A percentile compares a stretch with the other conserved stretches of the same genome.
These are phyloP conservation scores for Helicoverpa armigera DNA, from an alignment of 1,140 invertebrate genomes.

Conservation along the genomic window DNA sequence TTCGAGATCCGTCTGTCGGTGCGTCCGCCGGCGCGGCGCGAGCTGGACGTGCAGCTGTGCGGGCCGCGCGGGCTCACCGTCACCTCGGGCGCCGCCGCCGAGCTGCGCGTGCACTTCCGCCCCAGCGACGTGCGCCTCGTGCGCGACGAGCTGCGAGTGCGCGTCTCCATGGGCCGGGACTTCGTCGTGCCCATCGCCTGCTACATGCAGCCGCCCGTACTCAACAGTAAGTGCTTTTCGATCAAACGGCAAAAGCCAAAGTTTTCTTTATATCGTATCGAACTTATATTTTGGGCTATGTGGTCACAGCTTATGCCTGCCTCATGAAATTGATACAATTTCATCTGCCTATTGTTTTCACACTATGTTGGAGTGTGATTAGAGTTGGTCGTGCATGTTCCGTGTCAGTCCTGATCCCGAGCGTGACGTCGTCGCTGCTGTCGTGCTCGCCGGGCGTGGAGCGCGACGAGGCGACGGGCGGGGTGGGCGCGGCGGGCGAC, in stretches of 20 bases:
- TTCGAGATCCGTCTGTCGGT: conserved; percentile 51
- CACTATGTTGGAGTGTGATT: not conserved
- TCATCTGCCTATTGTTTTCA: too few relatives aligned
- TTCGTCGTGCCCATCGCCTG: conserved; percentile 64
- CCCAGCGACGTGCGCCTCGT: conserved; percentile 62
- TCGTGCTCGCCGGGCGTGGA: conserved; percentile 15
- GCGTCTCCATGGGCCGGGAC: conserved; percentile 59
- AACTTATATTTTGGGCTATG: too few relatives aligned
- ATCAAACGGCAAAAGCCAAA: not conserved
- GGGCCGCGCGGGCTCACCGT: conserved; percentile 52
- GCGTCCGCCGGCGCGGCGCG: conserved; percentile 27
- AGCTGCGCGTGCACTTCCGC: conserved; percentile 62
- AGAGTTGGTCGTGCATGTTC: not conserved
- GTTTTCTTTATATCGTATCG: not conserved
- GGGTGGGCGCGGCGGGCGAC: conserved; percentile 30
- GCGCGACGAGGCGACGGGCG: not conserved
- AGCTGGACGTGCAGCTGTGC: conserved; percentile 44
- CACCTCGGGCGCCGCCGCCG: conserved; percentile 62
- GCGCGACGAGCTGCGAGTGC: conserved; percentile 59
- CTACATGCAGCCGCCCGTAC: conserved; percentile 70
- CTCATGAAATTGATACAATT: too few relatives aligned
- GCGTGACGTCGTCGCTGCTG: conserved; percentile 22
- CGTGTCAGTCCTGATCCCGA: conserved; percentile 51
- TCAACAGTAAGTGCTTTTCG: conserved; percentile 61
- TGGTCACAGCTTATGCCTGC: too few relatives aligned